A percentile compares a stretch with the other conserved stretches of the same genome.
These are phyloP conservation scores for Platalea minor DNA, from an alignment of 2,797 vertebrate species.

Conservation along the genomic window DNA sequence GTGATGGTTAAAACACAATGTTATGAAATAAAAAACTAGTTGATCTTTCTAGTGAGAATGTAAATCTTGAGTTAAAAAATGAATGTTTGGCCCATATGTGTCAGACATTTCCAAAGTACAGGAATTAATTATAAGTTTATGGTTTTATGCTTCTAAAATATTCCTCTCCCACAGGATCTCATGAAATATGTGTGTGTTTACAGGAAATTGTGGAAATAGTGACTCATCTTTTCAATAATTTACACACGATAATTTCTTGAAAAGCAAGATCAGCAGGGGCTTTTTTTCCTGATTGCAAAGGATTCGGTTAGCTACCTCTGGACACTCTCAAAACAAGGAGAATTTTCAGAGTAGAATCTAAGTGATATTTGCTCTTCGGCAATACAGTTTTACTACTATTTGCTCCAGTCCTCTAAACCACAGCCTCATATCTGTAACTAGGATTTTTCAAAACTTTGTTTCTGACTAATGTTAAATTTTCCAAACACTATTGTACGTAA, in stretches of 20 bases:
- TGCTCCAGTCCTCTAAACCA: neutral
- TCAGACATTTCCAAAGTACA: neutral
- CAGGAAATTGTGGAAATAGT: conserved; percentile 33
- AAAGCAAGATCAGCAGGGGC: conserved; percentile 13
- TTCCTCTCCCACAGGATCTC: neutral
- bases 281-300: neutral
- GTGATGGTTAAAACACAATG: neutral
- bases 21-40: neutral
- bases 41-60: neutral
- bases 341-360: neutral
- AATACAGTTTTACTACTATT: neutral
- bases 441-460: neutral
- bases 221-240: conserved; percentile 61
- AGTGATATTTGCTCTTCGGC: neutral
- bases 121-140: neutral
- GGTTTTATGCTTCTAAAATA: conserved; percentile 3
- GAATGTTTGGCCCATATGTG: neutral
- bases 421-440: neutral
- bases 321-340: neutral
- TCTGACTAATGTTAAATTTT: neutral
- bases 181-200: conserved; percentile 52
- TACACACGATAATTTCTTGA: conserved; percentile 48
- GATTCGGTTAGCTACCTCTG: neutral
- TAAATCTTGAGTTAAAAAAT: neutral
- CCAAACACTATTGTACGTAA: neutral